phyloP scores from a whole-genome alignment of 2,888 invertebrate genomes.

The Ennomos quercinarius region DNA sequence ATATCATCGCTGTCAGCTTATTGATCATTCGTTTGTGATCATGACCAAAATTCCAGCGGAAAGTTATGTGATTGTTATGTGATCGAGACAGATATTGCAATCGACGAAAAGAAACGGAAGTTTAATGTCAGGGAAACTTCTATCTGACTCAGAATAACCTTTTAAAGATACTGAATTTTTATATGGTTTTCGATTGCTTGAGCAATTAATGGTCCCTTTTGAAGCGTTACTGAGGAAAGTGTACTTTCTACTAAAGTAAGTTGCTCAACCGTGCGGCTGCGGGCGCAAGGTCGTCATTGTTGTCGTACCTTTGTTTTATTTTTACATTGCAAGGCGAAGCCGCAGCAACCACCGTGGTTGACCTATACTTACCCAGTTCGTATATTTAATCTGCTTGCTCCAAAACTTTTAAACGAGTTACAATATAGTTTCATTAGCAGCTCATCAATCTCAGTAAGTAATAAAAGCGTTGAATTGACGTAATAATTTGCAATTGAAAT shows the following conservation, averaged over 20 bases:
- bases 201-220: slow-evolving; percentile 45
- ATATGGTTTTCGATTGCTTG: slow-evolving; percentile 37
- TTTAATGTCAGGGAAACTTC: slow-evolving; percentile 41
- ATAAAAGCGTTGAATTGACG: slow-evolving; percentile 23
- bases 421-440: not conserved
- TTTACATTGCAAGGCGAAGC: slow-evolving; percentile 28
- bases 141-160: slow-evolving; percentile 25
- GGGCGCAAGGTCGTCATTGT: slow-evolving; percentile 62
- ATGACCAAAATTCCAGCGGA: slow-evolving; percentile 35
- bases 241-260: slow-evolving; percentile 60
- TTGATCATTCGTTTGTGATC: slow-evolving; percentile 22
- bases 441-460: slow-evolving; percentile 7
- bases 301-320: slow-evolving; percentile 61
- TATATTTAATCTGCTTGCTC: not conserved
- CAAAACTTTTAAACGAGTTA: not conserved
- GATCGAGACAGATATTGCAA: slow-evolving; percentile 34
- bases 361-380: slow-evolving; percentile 2
- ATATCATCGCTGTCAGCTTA: slow-evolving; percentile 19
- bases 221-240: slow-evolving; percentile 60
- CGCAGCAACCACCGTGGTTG: slow-evolving; percentile 21
- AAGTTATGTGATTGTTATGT: slow-evolving; percentile 34
- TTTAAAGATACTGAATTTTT: slow-evolving; percentile 13
- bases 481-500: slow-evolving; percentile 43
- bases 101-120: slow-evolving; percentile 44
- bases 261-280: slow-evolving; percentile 47